Evolutionary conservation across 1,140 invertebrate genomes (phyloP).

Genomic region (Philaenus spumarius): DNA sequence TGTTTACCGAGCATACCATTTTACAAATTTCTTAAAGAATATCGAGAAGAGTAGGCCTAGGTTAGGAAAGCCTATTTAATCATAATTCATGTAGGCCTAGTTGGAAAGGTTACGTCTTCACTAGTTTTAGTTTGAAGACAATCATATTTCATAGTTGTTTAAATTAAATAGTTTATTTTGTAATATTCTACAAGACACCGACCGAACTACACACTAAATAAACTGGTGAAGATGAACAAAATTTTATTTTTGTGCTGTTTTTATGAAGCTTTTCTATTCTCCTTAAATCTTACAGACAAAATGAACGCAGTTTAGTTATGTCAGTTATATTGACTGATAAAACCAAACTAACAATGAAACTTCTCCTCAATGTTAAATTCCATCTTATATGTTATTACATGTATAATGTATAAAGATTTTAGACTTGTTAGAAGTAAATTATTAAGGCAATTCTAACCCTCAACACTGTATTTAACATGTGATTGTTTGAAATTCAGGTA

Average conservation of each 20-base stretch:
- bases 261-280: background rate
- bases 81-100: background rate
- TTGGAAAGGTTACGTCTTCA: constrained; percentile 1
- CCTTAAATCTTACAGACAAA: background rate
- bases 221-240: constrained; percentile 8
- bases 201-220: background rate
- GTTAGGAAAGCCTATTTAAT: background rate
- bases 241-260: background rate
- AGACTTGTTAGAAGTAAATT: background rate
- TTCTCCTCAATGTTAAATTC: constrained; percentile 1
- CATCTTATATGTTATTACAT: background rate
- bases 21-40: too few relatives aligned
- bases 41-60: too few relatives aligned
- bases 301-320: too few relatives aligned
- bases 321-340: too few relatives aligned
- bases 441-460: background rate
- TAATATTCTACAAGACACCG: constrained; percentile 4
- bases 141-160: constrained; percentile 15
- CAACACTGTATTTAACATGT: background rate
- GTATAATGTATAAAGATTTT: background rate
- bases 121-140: constrained; percentile 11
- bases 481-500: background rate
- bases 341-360: background rate
- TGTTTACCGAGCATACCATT: too few relatives aligned
- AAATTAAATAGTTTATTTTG: constrained; percentile 10